Conservation (phyloP, 2,888 invertebrate genomes). For the Oxycera nigricornis region DNA sequence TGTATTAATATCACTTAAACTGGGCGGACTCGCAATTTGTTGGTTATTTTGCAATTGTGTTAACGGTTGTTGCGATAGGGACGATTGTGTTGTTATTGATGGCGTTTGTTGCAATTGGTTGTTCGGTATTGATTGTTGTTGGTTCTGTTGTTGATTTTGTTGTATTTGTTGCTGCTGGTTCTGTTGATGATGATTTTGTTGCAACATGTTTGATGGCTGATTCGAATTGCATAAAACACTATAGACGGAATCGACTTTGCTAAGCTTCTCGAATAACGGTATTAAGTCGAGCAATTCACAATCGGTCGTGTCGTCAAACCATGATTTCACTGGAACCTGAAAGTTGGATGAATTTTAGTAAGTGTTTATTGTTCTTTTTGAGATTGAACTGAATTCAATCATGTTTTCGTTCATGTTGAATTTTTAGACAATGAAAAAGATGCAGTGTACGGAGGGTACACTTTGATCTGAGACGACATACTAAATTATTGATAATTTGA, state of each 20-base stretch:
- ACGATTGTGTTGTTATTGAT: constrained; percentile 52
- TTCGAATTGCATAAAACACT: constrained; percentile 92
- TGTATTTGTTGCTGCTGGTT: constrained; percentile 44
- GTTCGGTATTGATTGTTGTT: constrained; percentile 48
- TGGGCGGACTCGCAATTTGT: constrained; percentile 60
- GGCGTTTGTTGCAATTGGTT: constrained; percentile 48
- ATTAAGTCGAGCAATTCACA: constrained; percentile 96
- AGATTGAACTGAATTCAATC: too few relatives aligned
- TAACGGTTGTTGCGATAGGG: constrained; percentile 58
- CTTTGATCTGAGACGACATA: too few relatives aligned
- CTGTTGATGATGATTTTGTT: constrained; percentile 51
- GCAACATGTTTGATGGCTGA: constrained; percentile 56
- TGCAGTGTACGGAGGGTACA: too few relatives aligned
- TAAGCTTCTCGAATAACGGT: constrained; percentile 96
- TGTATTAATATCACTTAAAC: constrained; percentile 60
- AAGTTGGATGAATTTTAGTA: constrained; percentile 51
- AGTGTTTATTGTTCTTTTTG: too few relatives aligned
- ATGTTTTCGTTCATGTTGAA: too few relatives aligned
- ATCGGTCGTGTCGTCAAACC: constrained; percentile 99
- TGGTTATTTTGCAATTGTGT: constrained; percentile 51
- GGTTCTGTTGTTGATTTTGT: constrained; percentile 50
- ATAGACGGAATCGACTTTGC: constrained; percentile 96
- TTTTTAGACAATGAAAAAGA: too few relatives aligned
- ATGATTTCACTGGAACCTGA: constrained; percentile 96
- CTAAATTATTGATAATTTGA: too few relatives aligned